Evolutionary conservation across 1,140 invertebrate genomes (phyloP), one percentile per base, ranked within the genome.

Genomic region (Dinothrombium tinctorium): DNA sequence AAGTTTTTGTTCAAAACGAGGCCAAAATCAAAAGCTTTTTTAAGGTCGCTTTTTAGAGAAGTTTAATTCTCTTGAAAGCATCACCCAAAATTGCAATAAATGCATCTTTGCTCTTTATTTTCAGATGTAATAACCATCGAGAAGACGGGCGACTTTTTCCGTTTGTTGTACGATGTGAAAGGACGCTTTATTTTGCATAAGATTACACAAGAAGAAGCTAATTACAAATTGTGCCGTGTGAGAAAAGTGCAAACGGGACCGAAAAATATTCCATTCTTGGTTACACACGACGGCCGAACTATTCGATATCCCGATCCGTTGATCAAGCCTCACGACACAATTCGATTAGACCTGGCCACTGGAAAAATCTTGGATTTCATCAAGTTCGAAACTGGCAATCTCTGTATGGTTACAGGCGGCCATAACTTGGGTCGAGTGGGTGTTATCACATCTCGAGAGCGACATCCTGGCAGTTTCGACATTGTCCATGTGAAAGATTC

Each of bases 391-490:
- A 75, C 82, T 51, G 86, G 87, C 45, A 94, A 95, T 60, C 58
- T 95, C 43, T 92, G 84, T 63, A 95, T 95, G 86, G 87, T 99
- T 56, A 99, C 92, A 56, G 90, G 90, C 62, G 94, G 94, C 51
- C 76, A 87, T 61, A 99, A 99, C 71, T 94, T 98, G 72, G 94
- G 94, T 52, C 81, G 94, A 65, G 87, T 99, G 53, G 94, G 92
- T 57, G 81, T 80, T 22, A 80, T 99, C 47, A 83, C 90, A 44
- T 90, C 80, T 59, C 71, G 89, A 53, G 94, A 99, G 64, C 71
- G 87, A 56, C 92, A 99, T 67, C 90, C 89, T 46, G 92, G 94
- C 45, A 92, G 84, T 40, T 98, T 98, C 59, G 94, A 99, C 62
- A 98, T 99, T 63, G 86, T 96, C 37, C 90, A 98, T 62, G 68